A percentile compares a stretch with the other conserved stretches of the same genome.
Conservation (phyloP, 2,113 vertebrate genomes). For the Cisticola juncidis region DNA sequence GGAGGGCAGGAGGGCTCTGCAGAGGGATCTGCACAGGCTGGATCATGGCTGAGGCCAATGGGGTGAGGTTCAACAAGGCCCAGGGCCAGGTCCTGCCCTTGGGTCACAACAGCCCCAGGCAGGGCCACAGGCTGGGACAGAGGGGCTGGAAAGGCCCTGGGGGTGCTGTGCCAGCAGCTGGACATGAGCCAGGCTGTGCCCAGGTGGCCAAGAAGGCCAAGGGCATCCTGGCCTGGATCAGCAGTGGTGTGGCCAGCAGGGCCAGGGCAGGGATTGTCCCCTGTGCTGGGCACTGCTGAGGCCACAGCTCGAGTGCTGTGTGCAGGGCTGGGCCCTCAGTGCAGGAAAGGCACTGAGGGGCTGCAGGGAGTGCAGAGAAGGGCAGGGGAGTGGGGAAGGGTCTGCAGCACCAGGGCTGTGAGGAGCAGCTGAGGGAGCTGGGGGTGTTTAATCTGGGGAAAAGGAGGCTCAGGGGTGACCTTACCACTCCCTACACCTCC, state of each 20-base stretch:
- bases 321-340: not conserved
- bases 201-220: not conserved
- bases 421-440: not conserved
- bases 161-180: not conserved
- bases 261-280: not conserved
- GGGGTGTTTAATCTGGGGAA: not conserved
- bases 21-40: not conserved
- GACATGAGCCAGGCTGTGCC: not conserved
- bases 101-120: not conserved
- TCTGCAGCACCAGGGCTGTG: not conserved
- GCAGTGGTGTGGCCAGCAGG: not conserved
- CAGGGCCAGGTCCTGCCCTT: rapidly evolving
- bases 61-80: not conserved
- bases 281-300: not conserved
- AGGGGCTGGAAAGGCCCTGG: not conserved
- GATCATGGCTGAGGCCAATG: rapidly evolving
- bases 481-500: not conserved
- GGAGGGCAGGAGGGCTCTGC: not conserved
- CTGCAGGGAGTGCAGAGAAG: not conserved
- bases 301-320: not conserved
- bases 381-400: not conserved
- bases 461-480: not conserved
- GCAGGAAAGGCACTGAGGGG: not conserved
- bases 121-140: rapidly evolving
- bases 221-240: not conserved